Base-by-base conservation (phyloP, 2,888 invertebrate species). In the Crioceris asparagi region DNA sequence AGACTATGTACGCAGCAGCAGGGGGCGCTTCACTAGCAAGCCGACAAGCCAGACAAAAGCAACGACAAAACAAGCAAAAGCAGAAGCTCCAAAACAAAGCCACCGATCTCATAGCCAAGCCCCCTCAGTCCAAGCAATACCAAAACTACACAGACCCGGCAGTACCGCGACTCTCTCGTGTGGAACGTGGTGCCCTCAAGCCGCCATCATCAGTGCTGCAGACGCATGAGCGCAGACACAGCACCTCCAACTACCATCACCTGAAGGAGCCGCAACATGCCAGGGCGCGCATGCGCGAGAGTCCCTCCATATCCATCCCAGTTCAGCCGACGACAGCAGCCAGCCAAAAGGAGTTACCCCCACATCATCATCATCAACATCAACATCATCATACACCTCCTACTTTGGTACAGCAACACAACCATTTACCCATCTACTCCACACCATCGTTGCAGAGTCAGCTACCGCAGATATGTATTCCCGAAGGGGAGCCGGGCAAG, bases 1-100 rank as follows among this genome's bases (percentile, higher is more conserved):
- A 45, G 49, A 53, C 51, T 40, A 87, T 87, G 86, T 87, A 86
- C 74, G 86, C 86, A 61, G 86, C 86, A 62, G 86, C 86, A 62
- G 86, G 86, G 64, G 86, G 85, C 65, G 84, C 85, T 60, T 83
- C 83, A 60, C 73, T 86, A 67, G 85, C 86, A 64, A 83, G 82
- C 69, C 78, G 85, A 60, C 81, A 82, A 69, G 82, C 81, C 50
- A 68, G 75, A 42, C 70, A 72, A 58, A 67, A 69, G 35, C 71
- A 72, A 57, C 66, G 68, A 34, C 65, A 65, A 49, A 63, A 61
- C 47, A 66, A 65, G 53, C 68, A 69, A 41, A 47, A 65, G 51
- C 65, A 68, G 49, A 64, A 66, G 51, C 50, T 51, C 48, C 64
- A 65, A 46, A 71, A 71, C 55, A 73, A 62, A 69, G 64, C 66